Evolutionary conservation across 2,888 invertebrate genomes (phyloP).

Genomic region (Proisotoma minuta): DNA sequence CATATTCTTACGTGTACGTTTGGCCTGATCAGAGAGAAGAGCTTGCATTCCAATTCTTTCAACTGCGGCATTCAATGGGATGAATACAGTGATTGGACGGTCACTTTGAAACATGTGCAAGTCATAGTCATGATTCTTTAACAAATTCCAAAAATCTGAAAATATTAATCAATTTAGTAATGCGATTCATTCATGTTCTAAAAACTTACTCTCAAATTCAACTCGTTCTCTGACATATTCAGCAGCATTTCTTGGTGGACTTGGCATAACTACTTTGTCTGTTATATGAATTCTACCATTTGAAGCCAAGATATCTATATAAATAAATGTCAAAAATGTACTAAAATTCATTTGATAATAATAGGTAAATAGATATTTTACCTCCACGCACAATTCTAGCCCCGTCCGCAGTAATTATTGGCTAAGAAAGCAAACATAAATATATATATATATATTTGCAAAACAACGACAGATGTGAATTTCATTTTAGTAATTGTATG

Average conservation of each 20-base stretch:
- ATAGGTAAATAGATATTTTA: too few species aligned
- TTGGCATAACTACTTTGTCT: slow-evolving; percentile 42
- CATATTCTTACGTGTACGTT: slow-evolving; percentile 35
- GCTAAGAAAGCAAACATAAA: slow-evolving; percentile 21
- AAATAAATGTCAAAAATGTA: too few species aligned
- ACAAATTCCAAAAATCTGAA: slow-evolving; percentile 39
- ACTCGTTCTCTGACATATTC: slow-evolving; percentile 42
- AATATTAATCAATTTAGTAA: background rate
- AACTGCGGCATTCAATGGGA: slow-evolving; percentile 40
- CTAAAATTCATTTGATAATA: too few species aligned
- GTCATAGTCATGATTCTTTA: slow-evolving; percentile 29
- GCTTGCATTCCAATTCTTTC: slow-evolving; percentile 22
- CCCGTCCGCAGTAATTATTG: slow-evolving; percentile 41
- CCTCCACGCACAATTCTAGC: slow-evolving; percentile 39
- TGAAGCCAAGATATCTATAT: slow-evolving; percentile 34
- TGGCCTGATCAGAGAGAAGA: slow-evolving; percentile 25
- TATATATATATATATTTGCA: too few species aligned
- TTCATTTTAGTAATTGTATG: background rate
- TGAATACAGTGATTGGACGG: slow-evolving; percentile 42
- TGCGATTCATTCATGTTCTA: background rate
- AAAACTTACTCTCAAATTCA: slow-evolving; percentile 38
- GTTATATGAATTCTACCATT: slow-evolving; percentile 40
- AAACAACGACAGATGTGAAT: slow-evolving; percentile 9
- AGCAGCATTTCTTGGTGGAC: slow-evolving; percentile 36
- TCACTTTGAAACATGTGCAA: slow-evolving; percentile 29